Evolutionary conservation across 2,113 vertebrate species (phyloP).

Genomic region (Nicator chloris): DNA sequence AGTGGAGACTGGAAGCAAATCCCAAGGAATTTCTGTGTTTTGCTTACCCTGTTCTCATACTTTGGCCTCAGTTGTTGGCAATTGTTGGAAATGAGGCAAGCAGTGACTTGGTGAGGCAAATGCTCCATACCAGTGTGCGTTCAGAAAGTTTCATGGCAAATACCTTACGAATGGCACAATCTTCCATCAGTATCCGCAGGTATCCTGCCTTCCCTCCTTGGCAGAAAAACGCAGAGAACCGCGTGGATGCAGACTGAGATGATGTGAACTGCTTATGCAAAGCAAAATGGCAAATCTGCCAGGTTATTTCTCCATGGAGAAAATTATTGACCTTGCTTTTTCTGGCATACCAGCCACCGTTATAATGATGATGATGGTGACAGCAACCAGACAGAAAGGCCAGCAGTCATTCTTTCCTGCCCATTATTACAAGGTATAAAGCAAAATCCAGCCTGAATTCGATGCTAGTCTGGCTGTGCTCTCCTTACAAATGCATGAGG

Average conservation of each 20-base stretch:
- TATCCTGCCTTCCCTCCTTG: background rate
- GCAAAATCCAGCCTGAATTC: constrained; percentile 1
- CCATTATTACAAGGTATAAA: constrained; percentile 49
- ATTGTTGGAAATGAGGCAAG: background rate
- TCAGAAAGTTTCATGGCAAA: background rate
- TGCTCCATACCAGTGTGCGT: accelerated
- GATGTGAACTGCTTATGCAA: constrained; percentile 11
- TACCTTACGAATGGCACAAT: background rate
- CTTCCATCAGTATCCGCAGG: background rate
- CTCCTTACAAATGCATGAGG: background rate
- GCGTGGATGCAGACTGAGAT: background rate
- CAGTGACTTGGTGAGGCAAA: background rate
- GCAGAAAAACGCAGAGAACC: background rate
- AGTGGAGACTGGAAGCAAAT: background rate
- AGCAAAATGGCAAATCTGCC: constrained; percentile 16
- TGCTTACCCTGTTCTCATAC: background rate
- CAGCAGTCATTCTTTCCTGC: constrained; percentile 53
- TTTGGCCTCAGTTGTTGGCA: background rate
- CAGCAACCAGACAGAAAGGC: constrained; percentile 25
- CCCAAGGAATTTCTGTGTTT: background rate
- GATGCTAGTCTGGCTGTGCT: background rate
- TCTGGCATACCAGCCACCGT: constrained; percentile 13
- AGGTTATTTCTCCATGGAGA: constrained; percentile 33
- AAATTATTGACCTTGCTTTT: constrained; percentile 54
- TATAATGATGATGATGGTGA: constrained; percentile 42